Conservation (phyloP, 2,113 vertebrate species). For the Scytalopus superciliaris region DNA sequence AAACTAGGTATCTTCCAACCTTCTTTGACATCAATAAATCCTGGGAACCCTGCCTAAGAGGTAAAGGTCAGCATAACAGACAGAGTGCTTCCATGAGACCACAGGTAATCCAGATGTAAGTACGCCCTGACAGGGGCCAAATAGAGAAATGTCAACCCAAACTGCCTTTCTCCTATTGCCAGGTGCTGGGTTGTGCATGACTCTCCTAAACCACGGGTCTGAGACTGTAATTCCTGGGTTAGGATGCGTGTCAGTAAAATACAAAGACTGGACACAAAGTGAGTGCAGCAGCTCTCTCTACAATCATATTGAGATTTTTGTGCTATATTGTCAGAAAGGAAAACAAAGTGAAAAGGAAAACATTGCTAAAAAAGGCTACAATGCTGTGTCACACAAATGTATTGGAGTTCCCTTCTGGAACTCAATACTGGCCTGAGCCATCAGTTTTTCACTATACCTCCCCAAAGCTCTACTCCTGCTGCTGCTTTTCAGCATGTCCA, state of each 20-base stretch:
- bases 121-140: neutral
- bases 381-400: accelerated
- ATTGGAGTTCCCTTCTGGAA: neutral
- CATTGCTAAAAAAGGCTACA: neutral
- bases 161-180: neutral
- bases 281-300: neutral
- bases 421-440: neutral
- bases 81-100: neutral
- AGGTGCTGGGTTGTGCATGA: neutral
- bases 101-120: neutral
- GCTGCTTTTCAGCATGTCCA: neutral
- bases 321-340: neutral
- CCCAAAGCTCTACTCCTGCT: neutral
- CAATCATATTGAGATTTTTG: neutral
- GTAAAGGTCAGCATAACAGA: neutral
- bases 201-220: neutral
- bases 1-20: neutral
- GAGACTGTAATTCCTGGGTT: neutral
- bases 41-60: neutral
- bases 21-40: neutral
- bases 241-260: neutral
- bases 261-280: neutral
- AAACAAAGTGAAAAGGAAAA: neutral
- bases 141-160: neutral
- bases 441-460: neutral